Conservation (phyloP, 2,888 invertebrate genomes). For the Ophioninae sp. region DNA sequence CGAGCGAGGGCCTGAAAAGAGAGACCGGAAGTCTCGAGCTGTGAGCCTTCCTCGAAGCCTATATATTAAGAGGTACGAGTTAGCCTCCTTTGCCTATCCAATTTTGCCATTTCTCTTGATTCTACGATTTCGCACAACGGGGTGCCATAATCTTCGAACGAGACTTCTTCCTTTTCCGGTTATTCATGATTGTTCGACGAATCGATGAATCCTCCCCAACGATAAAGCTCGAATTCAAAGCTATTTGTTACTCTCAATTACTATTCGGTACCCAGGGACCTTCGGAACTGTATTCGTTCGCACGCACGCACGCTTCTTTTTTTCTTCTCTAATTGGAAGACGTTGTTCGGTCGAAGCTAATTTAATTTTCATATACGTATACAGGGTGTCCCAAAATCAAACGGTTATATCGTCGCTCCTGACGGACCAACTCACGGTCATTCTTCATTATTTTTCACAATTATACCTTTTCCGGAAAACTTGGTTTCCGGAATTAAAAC, state of each 20-base stretch:
- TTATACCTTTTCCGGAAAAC: no score
- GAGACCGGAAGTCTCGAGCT: slow-evolving; percentile 51
- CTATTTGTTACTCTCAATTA: slow-evolving; percentile 12
- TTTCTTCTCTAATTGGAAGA: slow-evolving; percentile 1
- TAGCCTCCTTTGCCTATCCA: slow-evolving; percentile 1
- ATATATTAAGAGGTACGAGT: slow-evolving; percentile 30
- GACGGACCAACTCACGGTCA: no score
- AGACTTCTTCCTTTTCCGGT: slow-evolving; percentile 28
- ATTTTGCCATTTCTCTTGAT: background rate
- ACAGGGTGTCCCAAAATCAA: no score
- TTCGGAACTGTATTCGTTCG: no score
- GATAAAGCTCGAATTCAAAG: slow-evolving; percentile 10
- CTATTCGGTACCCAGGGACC: no score
- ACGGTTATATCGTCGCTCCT: no score
- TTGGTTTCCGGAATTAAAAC: no score
- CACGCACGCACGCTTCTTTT: background rate
- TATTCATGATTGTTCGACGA: slow-evolving; percentile 8
- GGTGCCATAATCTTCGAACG: slow-evolving; percentile 23
- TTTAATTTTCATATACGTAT: slow-evolving; percentile 21
- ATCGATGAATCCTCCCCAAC: background rate
- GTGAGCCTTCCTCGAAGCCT: slow-evolving; percentile 18
- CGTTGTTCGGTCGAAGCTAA: slow-evolving; percentile 23
- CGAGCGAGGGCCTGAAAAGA: slow-evolving; percentile 41
- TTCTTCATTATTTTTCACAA: no score
- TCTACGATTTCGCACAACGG: slow-evolving; percentile 15